Conservation (phyloP, 2,888 invertebrate genomes). For the Apodemia duryi region DNA sequence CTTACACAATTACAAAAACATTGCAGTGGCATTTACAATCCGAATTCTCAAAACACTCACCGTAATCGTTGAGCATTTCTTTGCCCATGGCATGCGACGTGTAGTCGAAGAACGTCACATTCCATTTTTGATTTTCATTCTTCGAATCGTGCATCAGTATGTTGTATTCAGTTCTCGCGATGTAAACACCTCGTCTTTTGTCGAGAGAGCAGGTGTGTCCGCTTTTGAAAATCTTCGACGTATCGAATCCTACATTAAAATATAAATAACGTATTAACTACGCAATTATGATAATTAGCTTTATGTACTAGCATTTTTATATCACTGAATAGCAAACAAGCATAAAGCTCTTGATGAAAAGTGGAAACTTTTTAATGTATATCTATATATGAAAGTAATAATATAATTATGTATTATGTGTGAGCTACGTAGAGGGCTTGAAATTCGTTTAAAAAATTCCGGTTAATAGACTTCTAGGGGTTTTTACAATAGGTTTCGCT, state of each 20-base stretch:
- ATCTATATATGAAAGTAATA: too few relatives aligned
- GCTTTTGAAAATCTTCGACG: constrained; percentile 62
- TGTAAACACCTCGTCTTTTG: constrained; percentile 84
- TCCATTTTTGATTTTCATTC: constrained; percentile 88
- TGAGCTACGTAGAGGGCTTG: too few relatives aligned
- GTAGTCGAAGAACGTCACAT: constrained; percentile 98
- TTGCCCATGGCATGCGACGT: constrained; percentile 89
- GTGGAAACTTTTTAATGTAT: too few relatives aligned
- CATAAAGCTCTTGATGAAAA: too few relatives aligned
- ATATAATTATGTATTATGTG: too few relatives aligned
- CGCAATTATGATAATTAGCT: background rate
- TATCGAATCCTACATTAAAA: constrained; percentile 58
- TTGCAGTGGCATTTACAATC: background rate
- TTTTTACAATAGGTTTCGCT: too few relatives aligned
- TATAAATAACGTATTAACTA: too few relatives aligned
- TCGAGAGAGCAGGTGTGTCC: constrained; percentile 85
- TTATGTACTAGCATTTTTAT: too few relatives aligned
- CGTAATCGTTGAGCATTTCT: constrained; percentile 88
- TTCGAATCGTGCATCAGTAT: constrained; percentile 95
- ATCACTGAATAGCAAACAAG: too few relatives aligned
- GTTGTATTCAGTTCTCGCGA: constrained; percentile 94
- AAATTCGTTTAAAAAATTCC: too few relatives aligned
- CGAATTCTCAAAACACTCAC: constrained; percentile 59
- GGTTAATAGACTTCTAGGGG: too few relatives aligned
- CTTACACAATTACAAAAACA: background rate